A percentile compares a stretch with the other conserved stretches of the same genome.
Conservation (phyloP, 2,888 invertebrate genomes). For the Thumatha senex region DNA sequence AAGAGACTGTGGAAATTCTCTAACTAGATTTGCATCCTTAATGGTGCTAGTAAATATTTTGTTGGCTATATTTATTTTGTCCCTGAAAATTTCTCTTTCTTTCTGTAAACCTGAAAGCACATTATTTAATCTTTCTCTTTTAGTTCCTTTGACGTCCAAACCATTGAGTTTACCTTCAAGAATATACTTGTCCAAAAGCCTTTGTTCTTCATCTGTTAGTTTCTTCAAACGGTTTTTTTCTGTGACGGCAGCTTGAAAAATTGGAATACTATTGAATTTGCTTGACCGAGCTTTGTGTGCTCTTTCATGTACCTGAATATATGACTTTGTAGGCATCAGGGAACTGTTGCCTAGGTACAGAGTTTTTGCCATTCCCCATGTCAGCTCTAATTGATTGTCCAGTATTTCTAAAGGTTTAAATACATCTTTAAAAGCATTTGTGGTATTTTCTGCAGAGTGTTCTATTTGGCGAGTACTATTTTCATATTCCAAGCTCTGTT, state of each 20-base stretch:
- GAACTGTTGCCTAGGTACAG: conserved; percentile 91
- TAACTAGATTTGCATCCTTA: conserved; percentile 85
- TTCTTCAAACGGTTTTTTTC: conserved; percentile 72
- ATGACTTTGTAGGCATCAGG: conserved; percentile 90
- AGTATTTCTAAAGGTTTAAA: conserved; percentile 90
- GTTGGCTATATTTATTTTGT: conserved; percentile 86
- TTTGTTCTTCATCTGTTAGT: conserved; percentile 85
- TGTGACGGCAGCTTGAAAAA: conserved; percentile 87
- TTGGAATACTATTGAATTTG: conserved; percentile 88
- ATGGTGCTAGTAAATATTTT: conserved; percentile 87
- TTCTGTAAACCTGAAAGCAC: conserved; percentile 80
- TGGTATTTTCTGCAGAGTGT: conserved; percentile 61
- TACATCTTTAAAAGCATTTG: conserved; percentile 86
- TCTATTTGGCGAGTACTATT: conserved; percentile 88
- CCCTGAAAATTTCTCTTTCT: conserved; percentile 85
- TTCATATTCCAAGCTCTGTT: conserved; percentile 92
- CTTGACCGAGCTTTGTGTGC: conserved; percentile 88
- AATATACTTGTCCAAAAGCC: conserved; percentile 90
- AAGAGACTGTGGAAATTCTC: conserved; percentile 89
- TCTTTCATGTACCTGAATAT: conserved; percentile 90
- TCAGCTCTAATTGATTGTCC: conserved; percentile 89
- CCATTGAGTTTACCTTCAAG: conserved; percentile 94
- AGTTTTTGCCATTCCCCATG: conserved; percentile 94
- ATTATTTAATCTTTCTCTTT: conserved; percentile 68
- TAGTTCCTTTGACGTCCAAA: conserved; percentile 84